Evolutionary conservation across 2,113 vertebrate species (phyloP), one percentile per base, ranked within the genome.

Genomic region (Paradisaea rubra): DNA sequence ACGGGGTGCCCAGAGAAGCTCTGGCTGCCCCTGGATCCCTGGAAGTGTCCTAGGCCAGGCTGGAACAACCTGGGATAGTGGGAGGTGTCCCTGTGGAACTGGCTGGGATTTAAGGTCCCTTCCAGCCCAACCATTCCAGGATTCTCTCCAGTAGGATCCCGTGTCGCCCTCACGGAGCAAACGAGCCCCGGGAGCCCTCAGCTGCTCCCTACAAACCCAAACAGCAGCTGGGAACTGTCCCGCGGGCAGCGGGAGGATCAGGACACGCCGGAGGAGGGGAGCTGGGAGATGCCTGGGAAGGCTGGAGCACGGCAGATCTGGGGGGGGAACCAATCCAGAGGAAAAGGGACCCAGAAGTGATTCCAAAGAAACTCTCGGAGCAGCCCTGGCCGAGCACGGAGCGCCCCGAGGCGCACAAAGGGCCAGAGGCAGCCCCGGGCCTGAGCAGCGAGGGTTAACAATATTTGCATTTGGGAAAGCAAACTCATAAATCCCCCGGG

Each of bases 401-500:
- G 77, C 35, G 2, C 14, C n/a, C 56, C 22, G n/a, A 16, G 56
- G n/a, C 4, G 3, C n/a, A 11, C 22, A 3, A 17, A 15, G 57
- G 57, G 10, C 49, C 24, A 0, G 22, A 59, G 79, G 96, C 83
- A 93, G 94, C 69, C 61, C 81, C 44, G 78, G 92, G 76, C 68
- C 7, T 1, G 86, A 65, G 81, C 86, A 30, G 39, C 73, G 1
- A 59, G 87, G 31, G 85, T 95, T 91, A 71, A 91, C 91, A 72
- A 90, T 97, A 49, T 97, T 97, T 97, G 94, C 92, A 4, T 88
- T 97, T 53, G 88, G 28, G 63, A 97, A 88, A 96, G 95, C 96
- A 98, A 97, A 98, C 95, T 94, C 94, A 92, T 96, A 97, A 98
- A 98, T 97, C 94, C 94, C 47, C 71, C 2, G 11, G 33, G 27